These are phyloP conservation scores for Plebejus anna DNA, from an alignment of 2,888 invertebrate species.

Conservation along the genomic window DNA sequence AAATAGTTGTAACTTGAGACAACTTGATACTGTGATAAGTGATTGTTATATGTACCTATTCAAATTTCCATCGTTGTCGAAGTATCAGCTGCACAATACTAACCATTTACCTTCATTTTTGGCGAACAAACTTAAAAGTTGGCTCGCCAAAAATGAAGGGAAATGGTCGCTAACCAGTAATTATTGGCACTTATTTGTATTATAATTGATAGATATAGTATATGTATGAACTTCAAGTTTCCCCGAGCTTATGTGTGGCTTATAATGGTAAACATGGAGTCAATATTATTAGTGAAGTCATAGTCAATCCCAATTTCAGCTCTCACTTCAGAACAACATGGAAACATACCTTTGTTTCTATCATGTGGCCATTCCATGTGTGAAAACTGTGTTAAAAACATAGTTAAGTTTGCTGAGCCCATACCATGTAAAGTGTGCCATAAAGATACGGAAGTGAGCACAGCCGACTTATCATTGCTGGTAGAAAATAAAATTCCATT, in stretches of 20 bases:
- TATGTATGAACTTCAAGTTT: too few species aligned
- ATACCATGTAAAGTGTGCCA: slow-evolving; percentile 75
- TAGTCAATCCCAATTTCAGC: slow-evolving; percentile 41
- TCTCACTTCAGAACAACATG: slow-evolving; percentile 44
- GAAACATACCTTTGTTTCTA: slow-evolving; percentile 79
- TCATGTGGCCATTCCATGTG: slow-evolving; percentile 85
- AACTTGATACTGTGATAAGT: not conserved
- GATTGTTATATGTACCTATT: not conserved
- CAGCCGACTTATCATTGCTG: slow-evolving; percentile 44
- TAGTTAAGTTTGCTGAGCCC: slow-evolving; percentile 58
- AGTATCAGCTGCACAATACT: too few species aligned
- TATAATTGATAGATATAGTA: too few species aligned
- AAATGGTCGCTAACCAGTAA: too few species aligned
- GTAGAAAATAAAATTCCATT: slow-evolving; percentile 48
- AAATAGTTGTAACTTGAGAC: not conserved
- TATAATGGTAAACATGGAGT: not conserved
- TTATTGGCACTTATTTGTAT: too few species aligned
- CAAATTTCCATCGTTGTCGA: not conserved
- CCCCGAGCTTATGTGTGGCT: too few species aligned
- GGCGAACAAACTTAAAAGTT: too few species aligned
- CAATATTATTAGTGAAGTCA: not conserved
- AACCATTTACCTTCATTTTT: too few species aligned
- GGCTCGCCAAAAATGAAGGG: too few species aligned
- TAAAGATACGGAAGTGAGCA: slow-evolving; percentile 49
- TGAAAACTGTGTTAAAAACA: slow-evolving; percentile 78